These are phyloP conservation scores for Lasioglossum lativentre DNA, from an alignment of 2,888 invertebrate genomes.

Conservation along the genomic window DNA sequence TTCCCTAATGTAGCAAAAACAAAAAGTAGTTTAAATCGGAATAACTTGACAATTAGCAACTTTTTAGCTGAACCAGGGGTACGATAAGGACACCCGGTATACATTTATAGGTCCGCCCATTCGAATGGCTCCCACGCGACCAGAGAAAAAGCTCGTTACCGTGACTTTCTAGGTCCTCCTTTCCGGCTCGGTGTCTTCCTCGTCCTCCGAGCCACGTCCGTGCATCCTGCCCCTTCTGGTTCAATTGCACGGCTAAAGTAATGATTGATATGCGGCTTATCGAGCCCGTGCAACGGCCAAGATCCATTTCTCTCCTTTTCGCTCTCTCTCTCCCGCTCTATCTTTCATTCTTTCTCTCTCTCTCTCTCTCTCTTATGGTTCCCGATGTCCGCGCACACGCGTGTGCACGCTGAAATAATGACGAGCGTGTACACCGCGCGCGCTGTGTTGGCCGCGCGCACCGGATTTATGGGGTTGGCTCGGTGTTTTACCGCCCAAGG, in stretches of 20 bases:
- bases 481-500: constrained; percentile 61
- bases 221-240: constrained; percentile 52
- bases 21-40: too few species aligned
- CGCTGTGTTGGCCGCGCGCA: constrained; percentile 27
- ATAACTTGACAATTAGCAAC: not conserved
- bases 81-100: constrained; percentile 44
- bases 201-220: not conserved
- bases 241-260: constrained; percentile 69
- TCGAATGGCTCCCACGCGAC: constrained; percentile 70
- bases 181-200: constrained; percentile 43
- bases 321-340: not conserved
- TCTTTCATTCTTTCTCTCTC: too few species aligned
- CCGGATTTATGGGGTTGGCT: constrained; percentile 65
- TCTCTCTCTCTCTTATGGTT: constrained; percentile 11
- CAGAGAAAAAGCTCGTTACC: constrained; percentile 70
- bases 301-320: constrained; percentile 59
- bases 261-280: constrained; percentile 70
- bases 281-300: constrained; percentile 46
- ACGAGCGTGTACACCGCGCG: constrained; percentile 37
- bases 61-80: too few species aligned
- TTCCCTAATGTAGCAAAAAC: too few species aligned
- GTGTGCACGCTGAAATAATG: constrained; percentile 63
- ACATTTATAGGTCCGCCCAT: constrained; percentile 53
- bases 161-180: constrained; percentile 61
- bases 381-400: constrained; percentile 42